phyloP scores from a whole-genome alignment of 2,888 invertebrate species.

The Protodeltote pygarga region DNA sequence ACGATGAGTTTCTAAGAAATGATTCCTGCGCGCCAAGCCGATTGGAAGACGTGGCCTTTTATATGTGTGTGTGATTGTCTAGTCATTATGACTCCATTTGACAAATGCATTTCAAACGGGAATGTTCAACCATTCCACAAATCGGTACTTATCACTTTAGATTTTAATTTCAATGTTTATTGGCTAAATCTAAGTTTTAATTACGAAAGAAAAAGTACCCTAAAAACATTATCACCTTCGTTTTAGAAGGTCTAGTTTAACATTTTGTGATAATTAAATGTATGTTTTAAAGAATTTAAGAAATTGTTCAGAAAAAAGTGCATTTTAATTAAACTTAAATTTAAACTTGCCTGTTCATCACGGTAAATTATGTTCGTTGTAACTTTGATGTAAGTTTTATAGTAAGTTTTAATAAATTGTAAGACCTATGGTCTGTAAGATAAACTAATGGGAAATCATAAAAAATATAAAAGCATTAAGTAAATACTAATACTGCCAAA shows the following conservation, averaged over 20 bases:
- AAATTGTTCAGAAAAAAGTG: slow-evolving; percentile 50
- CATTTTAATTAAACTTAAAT: slow-evolving; percentile 58
- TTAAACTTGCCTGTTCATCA: slow-evolving; percentile 55
- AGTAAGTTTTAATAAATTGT: slow-evolving; percentile 61
- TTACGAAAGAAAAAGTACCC: slow-evolving; percentile 28
- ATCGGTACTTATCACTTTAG: slow-evolving; percentile 54
- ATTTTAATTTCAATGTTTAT: slow-evolving; percentile 35
- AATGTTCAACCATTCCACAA: slow-evolving; percentile 45
- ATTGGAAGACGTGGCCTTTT: slow-evolving; percentile 23
- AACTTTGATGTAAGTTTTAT: slow-evolving; percentile 55
- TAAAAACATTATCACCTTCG: slow-evolving; percentile 61
- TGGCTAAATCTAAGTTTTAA: slow-evolving; percentile 39
- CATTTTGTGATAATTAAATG: slow-evolving; percentile 51
- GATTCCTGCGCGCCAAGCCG: too few relatives aligned
- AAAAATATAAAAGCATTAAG: slow-evolving; percentile 44
- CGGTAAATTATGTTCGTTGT: slow-evolving; percentile 51
- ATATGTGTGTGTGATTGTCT: slow-evolving; percentile 76
- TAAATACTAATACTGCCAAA: slow-evolving; percentile 48
- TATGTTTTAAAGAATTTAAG: slow-evolving; percentile 39
- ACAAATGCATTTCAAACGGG: slow-evolving; percentile 45
- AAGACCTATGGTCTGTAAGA: slow-evolving; percentile 84
- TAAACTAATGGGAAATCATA: slow-evolving; percentile 59
- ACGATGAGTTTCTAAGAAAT: slow-evolving; percentile 43
- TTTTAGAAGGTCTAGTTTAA: slow-evolving; percentile 74
- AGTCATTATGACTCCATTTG: slow-evolving; percentile 71